Evolutionary conservation across 2,888 invertebrate genomes (phyloP), one percentile per base, ranked within the genome.

Genomic region (Tenodera sinensis): DNA sequence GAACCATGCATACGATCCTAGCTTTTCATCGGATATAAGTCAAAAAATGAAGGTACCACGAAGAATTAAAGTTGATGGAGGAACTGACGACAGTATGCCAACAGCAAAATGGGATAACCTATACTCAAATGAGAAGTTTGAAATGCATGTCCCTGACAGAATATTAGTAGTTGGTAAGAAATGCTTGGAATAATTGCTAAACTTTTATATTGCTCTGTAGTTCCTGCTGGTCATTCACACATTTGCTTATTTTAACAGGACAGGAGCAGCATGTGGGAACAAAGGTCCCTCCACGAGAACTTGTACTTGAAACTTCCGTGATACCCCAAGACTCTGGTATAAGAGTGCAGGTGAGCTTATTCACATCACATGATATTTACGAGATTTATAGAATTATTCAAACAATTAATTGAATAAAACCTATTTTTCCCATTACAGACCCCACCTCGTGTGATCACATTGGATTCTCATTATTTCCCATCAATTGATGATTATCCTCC

Each of bases 111-210:
- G 94, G 90, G 95, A 93, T 84, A 91, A 94, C 83, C 96, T 96
- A 96, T 94, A 95, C 91, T 95, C 95, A 92, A 91, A 91, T 88
- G 97, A 97, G 91, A 97, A 97, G 93, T 96, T 97, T 93, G 96
- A 97, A 91, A 98, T 98, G 98, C 96, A 96, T 92, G 98, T 99
- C 82, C 98, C 98, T 3, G 98, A 98, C 92, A 95, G 98, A 92
- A 98, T 99, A 93, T 95, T 98, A 91, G 97, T 98, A 85, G 95
- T 97, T 92, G 98, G 98, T 92, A 96, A 96, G 93, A 20, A 71
- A 71, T 20, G 25, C 54, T 71, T 71, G 2, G 20, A 71, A 20
- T 20, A 71, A 71, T 71, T 71, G 3, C 20, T 71, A 71, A 42
- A 42, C 6, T 42, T 9, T 12, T 42, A 12, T 42, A 42, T 42